Base-by-base conservation (phyloP, 2,888 invertebrate genomes). In the Chloroclysta siterata region DNA sequence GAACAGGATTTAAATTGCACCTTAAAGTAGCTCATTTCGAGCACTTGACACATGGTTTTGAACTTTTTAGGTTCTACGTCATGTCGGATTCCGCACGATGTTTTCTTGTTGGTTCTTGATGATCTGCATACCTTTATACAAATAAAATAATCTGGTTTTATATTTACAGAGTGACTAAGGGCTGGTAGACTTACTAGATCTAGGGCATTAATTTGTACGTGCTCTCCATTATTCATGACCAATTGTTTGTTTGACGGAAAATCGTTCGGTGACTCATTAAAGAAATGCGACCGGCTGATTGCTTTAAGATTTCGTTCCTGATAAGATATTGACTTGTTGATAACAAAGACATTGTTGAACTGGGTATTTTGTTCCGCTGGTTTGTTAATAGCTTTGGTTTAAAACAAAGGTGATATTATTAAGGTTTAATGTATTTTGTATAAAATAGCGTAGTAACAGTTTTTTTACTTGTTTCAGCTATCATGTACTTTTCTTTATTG, bases 201-300 rank as follows among this genome's bases (percentile, higher is more conserved):
- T 90, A 80, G 90, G 88, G 81, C 87, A 81, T 72, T 78, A 76
- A 74, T 72, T 53, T 63, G 65, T 81, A 79, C 81, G 80, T 79
- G 81, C 73, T 78, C 79, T 89, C 81, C 85, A 91, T 90, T 88
- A 91, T 90, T 90, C 89, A 90, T 88, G 84, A 80, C 69, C 85
- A 77, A 88, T 87, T 85, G 85, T 86, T 82, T 73, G 71, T 78
- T 80, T 87, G 87, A 88, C 83, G 83, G 83, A 89, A 90, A 90
- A 89, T 90, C 87, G 88, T 89, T 90, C 88, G 78, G 81, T 91
- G 90, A 90, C 85, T 91, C 92, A 91, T 92, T 90, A 88, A 88
- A 90, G 85, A 89, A 85, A 84, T 82, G 79, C 76, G 76, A 83
- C 78, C 77, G 76, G 51, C 60, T 58, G 62, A 67, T 70, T 66